phyloP scores from a whole-genome alignment of 2,797 vertebrate species.

The Siniperca obscura region DNA sequence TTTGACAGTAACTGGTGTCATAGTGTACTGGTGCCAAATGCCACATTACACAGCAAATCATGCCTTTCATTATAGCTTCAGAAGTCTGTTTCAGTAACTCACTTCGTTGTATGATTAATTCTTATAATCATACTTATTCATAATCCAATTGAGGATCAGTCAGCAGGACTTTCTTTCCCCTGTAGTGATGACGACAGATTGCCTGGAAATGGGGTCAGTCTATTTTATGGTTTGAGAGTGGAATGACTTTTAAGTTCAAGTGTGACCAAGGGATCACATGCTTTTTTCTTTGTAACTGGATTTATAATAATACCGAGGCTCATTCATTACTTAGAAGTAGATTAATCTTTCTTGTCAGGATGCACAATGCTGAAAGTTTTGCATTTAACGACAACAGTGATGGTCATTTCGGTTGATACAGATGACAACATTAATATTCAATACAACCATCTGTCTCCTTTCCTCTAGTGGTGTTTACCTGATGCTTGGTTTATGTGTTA shows the following conservation, averaged over 20 bases:
- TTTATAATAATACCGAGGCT: background rate
- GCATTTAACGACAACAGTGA: too few relatives aligned
- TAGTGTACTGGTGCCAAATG: background rate
- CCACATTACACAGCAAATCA: background rate
- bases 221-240: background rate
- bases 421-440: background rate
- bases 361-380: background rate
- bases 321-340: background rate
- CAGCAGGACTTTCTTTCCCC: slow-evolving; percentile 1
- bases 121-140: slow-evolving; percentile 1
- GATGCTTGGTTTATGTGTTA: background rate
- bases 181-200: background rate
- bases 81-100: background rate
- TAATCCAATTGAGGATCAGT: background rate
- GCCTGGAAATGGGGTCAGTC: slow-evolving; percentile 6
- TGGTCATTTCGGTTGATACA: background rate
- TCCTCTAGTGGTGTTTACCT: background rate
- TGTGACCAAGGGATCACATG: background rate
- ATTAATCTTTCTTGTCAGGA: background rate
- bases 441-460: background rate
- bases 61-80: background rate
- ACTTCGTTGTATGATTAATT: background rate
- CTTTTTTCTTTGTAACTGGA: slow-evolving; percentile 7
- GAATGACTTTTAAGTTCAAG: background rate
- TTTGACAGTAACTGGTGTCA: background rate